phyloP scores from a whole-genome alignment of 2,113 vertebrate genomes.

The Tetrao urogallus region DNA sequence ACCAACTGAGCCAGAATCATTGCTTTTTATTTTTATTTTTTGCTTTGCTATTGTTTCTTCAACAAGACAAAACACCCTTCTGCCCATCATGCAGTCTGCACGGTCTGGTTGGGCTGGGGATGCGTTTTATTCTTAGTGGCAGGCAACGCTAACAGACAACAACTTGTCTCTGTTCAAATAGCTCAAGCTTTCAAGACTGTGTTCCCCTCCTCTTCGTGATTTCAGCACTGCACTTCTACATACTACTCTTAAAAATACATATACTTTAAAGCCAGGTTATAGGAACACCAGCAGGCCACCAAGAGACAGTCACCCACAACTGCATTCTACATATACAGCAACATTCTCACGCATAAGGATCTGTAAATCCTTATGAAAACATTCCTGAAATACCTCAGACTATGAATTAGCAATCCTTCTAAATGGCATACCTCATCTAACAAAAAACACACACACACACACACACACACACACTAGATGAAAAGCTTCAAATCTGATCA shows the following conservation, averaged over 20 bases:
- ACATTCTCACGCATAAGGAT: neutral
- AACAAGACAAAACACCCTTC: accelerated
- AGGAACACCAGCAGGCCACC: accelerated
- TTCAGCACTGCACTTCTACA: neutral
- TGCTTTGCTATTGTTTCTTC: neutral
- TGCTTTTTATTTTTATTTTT: no score
- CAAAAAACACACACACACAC: neutral
- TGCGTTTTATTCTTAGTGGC: neutral
- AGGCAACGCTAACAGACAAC: neutral
- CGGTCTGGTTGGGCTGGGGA: neutral
- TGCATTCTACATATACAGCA: neutral
- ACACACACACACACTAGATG: neutral
- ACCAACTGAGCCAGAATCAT: neutral
- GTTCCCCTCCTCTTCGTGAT: neutral
- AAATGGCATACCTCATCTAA: neutral
- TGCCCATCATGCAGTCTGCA: neutral
- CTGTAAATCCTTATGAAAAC: neutral
- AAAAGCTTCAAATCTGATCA: neutral
- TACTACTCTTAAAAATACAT: neutral
- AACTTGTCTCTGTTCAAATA: neutral
- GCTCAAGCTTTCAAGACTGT: neutral
- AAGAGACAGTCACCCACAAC: neutral
- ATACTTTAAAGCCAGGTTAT: neutral
- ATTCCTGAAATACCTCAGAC: neutral
- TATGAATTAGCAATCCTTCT: neutral